Conservation (phyloP, 2,113 vertebrate species). For the Chlamydotis undulata region DNA sequence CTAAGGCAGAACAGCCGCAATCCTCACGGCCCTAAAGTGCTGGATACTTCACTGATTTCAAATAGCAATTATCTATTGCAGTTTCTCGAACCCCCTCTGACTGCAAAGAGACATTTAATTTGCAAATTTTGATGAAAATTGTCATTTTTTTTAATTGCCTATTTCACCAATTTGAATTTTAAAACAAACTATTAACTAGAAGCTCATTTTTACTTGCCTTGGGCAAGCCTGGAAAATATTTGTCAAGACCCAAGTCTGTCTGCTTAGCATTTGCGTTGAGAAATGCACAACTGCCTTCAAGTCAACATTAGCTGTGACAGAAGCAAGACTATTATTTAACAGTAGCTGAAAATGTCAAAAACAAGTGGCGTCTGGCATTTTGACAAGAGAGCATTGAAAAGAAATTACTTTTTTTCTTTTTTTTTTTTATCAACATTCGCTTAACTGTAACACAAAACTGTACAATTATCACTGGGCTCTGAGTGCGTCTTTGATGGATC, state of each 20-base stretch:
- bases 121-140: slow-evolving; percentile 69
- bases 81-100: slow-evolving; percentile 33
- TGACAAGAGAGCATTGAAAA: slow-evolving; percentile 68
- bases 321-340: slow-evolving; percentile 80
- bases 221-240: slow-evolving; percentile 69
- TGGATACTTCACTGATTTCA: slow-evolving; percentile 66
- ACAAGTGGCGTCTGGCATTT: slow-evolving; percentile 73
- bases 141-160: slow-evolving; percentile 71
- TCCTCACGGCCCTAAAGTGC: slow-evolving; percentile 47
- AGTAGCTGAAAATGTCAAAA: slow-evolving; percentile 78
- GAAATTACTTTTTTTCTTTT: slow-evolving; percentile 51
- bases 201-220: slow-evolving; percentile 69
- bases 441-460: slow-evolving; percentile 61
- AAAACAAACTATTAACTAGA: slow-evolving; percentile 64
- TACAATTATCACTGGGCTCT: slow-evolving; percentile 56
- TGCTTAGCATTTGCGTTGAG: slow-evolving; percentile 70
- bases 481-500: neutral
- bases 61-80: slow-evolving; percentile 63
- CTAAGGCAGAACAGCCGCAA: slow-evolving; percentile 68
- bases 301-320: slow-evolving; percentile 78
- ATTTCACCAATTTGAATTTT: slow-evolving; percentile 61
- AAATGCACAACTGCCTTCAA: slow-evolving; percentile 77
- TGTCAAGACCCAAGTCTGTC: slow-evolving; percentile 69
- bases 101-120: slow-evolving; percentile 62
- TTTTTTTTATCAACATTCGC: neutral